Evolutionary conservation across 2,113 vertebrate genomes (phyloP), one percentile per base, ranked within the genome.

Genomic region (Oenanthe oenanthe): DNA sequence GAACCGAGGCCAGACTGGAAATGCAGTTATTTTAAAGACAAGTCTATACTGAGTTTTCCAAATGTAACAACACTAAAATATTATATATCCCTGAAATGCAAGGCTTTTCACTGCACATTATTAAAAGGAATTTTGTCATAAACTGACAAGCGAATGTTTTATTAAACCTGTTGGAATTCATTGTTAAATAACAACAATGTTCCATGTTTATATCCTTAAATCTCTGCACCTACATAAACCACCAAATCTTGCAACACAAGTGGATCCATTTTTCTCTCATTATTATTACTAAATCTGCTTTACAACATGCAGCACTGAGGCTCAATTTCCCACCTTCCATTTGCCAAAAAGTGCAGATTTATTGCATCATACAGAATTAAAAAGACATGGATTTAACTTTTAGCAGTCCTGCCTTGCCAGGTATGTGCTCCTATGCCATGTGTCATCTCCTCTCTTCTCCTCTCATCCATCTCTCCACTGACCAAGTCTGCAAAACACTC

Each of bases 151-250:
- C 12, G 90, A 76, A 77, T 88, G 25, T 90, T 95, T 92, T 96
- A 92, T 86, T 94, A 81, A 96, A 84, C 40, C 48, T 90, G 72
- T 74, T 94, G 72, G 51, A 88, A 90, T 60, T 85, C 75, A 84
- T 77, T 88, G 85, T 93, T 96, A 95, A 96, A 84, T 72, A 96
- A 95, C 79, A 95, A 73, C 48, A 66, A 26, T 54, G 62, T 84
- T 92, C 60, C 95, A 42, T 81, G 56, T 79, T 78, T 94, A 83
- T 85, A 53, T 88, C 78, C 53, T 94, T 88, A 93, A 93, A 96
- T 74, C 56, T 85, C 82, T 71, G 26, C 60, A 74, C 28, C 54
- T 73, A 87, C 32, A 74, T 79, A 93, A 90, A 92, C 13, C 26
- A 88, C 61, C 31, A 80, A 88, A 60, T 56, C 67, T 83, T 80